phyloP scores from a whole-genome alignment of 2,113 vertebrate genomes.

The Sturnira hondurensis region DNA sequence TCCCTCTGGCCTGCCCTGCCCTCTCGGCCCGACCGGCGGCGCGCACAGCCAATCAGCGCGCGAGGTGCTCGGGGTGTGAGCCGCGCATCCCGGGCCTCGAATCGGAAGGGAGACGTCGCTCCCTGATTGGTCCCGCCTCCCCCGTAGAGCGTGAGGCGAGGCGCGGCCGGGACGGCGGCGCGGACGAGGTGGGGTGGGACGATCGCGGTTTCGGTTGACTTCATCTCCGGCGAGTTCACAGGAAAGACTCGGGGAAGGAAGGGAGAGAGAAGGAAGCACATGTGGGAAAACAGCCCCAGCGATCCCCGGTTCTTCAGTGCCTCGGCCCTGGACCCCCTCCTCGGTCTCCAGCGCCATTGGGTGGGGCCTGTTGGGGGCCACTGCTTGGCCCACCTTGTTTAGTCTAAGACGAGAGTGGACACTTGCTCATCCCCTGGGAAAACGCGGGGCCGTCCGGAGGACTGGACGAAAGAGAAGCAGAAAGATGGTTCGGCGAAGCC shows the following conservation, averaged over 20 bases:
- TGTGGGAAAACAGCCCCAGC: not conserved
- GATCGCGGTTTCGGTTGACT: conserved; percentile 18
- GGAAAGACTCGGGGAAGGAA: not conserved
- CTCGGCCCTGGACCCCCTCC: not conserved
- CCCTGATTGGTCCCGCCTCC: conserved; percentile 67
- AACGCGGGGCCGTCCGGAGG: not conserved
- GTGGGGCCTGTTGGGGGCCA: not conserved
- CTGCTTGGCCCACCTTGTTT: not conserved
- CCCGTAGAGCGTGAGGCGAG: conserved; percentile 68
- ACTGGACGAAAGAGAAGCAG: rapidly evolving
- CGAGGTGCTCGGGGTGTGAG: conserved; percentile 66
- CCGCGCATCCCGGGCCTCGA: conserved; percentile 56
- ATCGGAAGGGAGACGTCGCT: conserved; percentile 73
- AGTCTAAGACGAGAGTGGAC: not conserved
- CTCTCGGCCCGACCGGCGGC: conserved; percentile 60
- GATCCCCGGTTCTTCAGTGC: not conserved
- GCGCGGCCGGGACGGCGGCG: not conserved
- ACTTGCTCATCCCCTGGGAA: not conserved
- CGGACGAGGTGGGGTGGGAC: not conserved
- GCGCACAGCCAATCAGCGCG: conserved; percentile 51
- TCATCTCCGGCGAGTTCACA: not conserved
- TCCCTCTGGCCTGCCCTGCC: conserved; percentile 45
- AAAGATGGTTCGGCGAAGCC: not conserved
- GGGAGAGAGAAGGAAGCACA: not conserved
- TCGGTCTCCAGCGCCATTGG: not conserved